Evolutionary conservation across 2,888 invertebrate species (phyloP), one percentile per base, ranked within the genome.

Genomic region (Ypsolopha sequella): DNA sequence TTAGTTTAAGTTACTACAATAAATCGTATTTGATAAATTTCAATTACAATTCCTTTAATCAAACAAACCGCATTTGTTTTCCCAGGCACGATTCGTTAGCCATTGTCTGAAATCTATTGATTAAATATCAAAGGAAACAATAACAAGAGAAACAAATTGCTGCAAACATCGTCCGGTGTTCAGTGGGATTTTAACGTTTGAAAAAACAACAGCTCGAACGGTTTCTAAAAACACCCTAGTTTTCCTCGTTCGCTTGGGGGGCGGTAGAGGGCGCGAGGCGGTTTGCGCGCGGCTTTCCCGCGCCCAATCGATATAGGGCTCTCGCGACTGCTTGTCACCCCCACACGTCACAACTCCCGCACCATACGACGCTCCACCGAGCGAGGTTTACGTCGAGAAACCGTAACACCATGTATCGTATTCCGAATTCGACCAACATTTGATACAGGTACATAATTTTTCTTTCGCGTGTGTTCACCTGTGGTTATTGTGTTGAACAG

Each of bases 281-380:
- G 55, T 54, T 52, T 53, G 56, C 52, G 52, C 53, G 51, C 48
- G 47, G 44, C 47, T 34, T 44, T 43, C 65, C 65, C 57, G 59
- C 66, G 68, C 73, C 70, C 71, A 78, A 86, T 86, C 85, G 71
- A 85, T 86, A 82, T 50, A n/a, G 11, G 36, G 13, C 35, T 11
- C 50, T 44, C 45, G 24, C 44, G 45, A 45, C 50, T 35, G 50
- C 50, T 24, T 50, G 50, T 50, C 50, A 50, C 50, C 50, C 39
- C 38, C 50, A 10, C 41, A 50, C 41, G 50, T 41, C 50, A 50
- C 43, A 34, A 33, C 39, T 7, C n/a, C 41, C 24, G 11, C n/a
- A 46, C 24, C 34, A 39, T 33, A 41, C 34, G 33, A 48, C 9
- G 38, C 36, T 11, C 50, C 13, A 39, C 36, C n/a, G 7, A 45